Percentiles rank a stretch among this genome's conserved stretches.
Conservation (phyloP, 2,113 vertebrate genomes). For the Cygnus atratus region DNA sequence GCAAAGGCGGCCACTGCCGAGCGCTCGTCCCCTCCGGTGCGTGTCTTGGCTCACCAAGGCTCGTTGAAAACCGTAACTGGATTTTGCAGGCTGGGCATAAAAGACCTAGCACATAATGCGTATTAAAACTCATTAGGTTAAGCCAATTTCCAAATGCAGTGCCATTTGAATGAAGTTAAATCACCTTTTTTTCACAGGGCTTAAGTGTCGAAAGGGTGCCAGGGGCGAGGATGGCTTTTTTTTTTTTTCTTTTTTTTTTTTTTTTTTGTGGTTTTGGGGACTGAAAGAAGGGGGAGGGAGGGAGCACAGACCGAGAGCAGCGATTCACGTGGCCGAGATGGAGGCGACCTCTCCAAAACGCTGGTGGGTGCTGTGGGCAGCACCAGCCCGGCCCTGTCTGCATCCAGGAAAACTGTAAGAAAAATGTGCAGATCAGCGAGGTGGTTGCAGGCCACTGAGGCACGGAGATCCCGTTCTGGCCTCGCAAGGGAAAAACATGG, state of each 20-base stretch:
- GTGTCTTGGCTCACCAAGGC: not conserved
- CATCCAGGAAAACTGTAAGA: not conserved
- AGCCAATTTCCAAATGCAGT: not conserved
- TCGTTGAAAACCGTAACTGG: not conserved
- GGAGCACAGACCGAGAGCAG: not conserved
- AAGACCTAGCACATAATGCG: not conserved
- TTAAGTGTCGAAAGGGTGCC: not conserved
- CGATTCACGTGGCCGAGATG: accelerated
- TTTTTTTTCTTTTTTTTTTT: too few species aligned
- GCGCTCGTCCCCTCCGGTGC: not conserved
- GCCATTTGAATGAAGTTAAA: not conserved
- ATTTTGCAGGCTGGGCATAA: conserved; percentile 12
- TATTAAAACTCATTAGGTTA: not conserved
- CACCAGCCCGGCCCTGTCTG: too few species aligned
- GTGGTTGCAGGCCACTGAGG: not conserved
- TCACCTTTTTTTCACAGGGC: conserved; percentile 11
- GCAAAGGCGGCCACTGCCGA: not conserved
- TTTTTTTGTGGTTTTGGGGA: not conserved
- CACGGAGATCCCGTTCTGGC: not conserved
- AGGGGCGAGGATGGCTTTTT: accelerated
- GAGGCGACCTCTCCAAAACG: accelerated
- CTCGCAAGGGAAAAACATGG: accelerated
- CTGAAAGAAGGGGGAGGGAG: not conserved
- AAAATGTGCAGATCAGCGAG: not conserved
- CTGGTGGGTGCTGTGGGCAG: accelerated